Evolutionary conservation across 2,888 invertebrate species (phyloP).

Genomic region (Nezara viridula): DNA sequence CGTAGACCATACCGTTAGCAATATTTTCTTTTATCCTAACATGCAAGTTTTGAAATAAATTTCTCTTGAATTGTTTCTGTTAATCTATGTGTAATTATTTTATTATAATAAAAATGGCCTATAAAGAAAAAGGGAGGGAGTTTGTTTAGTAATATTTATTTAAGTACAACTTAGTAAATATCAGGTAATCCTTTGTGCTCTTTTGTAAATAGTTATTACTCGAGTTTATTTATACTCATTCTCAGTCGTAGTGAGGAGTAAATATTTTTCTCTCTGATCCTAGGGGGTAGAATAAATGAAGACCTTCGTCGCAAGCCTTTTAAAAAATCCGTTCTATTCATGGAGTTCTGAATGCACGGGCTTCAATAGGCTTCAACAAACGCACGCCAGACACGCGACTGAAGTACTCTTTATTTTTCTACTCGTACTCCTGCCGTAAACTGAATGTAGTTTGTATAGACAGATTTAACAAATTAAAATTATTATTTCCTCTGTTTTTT

Average conservation of each 20-base stretch:
- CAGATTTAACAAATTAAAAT: neutral
- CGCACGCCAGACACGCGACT: neutral
- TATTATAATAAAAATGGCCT: too few species aligned
- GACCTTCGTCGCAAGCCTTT: neutral
- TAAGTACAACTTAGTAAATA: too few species aligned
- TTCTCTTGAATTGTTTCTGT: too few species aligned
- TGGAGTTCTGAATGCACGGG: neutral
- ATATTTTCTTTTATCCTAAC: too few species aligned
- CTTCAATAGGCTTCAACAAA: neutral
- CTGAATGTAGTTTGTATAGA: neutral
- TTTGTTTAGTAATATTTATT: too few species aligned
- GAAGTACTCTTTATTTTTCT: neutral
- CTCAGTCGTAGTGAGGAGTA: neutral
- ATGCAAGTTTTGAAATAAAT: too few species aligned
- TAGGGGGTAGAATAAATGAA: neutral
- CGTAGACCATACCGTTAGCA: too few species aligned
- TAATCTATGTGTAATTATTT: too few species aligned
- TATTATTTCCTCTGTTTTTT: neutral
- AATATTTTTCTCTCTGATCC: neutral
- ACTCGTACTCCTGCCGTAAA: neutral
- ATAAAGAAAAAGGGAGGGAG: too few species aligned
- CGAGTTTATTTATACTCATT: neutral
- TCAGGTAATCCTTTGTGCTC: too few species aligned
- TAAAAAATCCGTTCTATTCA: neutral
- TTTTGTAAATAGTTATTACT: neutral